phyloP scores from a whole-genome alignment of 2,113 vertebrate species.

The Nycticryphes semicollaris region DNA sequence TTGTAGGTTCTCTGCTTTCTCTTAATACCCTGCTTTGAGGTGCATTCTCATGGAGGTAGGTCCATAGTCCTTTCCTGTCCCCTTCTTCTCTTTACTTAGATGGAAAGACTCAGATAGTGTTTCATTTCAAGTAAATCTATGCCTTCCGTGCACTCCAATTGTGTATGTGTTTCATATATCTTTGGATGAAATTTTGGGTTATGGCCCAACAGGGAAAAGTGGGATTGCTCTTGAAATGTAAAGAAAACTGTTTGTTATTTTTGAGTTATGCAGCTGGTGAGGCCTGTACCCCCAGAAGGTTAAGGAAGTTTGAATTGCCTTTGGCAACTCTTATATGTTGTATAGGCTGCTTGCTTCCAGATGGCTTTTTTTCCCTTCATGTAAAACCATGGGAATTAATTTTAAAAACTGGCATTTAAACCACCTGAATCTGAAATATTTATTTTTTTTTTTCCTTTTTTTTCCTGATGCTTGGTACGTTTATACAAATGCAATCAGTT shows the following conservation, averaged over 20 bases:
- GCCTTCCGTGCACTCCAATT: not conserved
- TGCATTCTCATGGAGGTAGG: slow-evolving; percentile 66
- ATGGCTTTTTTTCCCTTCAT: not conserved
- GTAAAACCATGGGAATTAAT: not conserved
- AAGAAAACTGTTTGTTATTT: slow-evolving; percentile 19
- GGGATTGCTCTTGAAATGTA: slow-evolving; percentile 30
- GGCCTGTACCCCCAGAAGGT: slow-evolving; percentile 14
- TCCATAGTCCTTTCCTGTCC: slow-evolving; percentile 42
- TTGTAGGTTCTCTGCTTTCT: slow-evolving; percentile 62
- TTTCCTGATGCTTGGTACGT: not conserved
- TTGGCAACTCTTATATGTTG: not conserved
- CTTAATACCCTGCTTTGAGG: slow-evolving; percentile 64
- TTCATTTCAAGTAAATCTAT: slow-evolving; percentile 25
- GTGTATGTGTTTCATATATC: slow-evolving; percentile 52
- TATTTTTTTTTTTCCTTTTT: not conserved
- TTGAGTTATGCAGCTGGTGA: slow-evolving; percentile 14
- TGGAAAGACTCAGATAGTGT: not conserved
- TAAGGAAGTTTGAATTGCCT: slow-evolving; percentile 32
- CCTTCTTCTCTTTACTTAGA: not conserved
- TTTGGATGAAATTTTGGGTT: slow-evolving; percentile 19
- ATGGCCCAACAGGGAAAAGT: not conserved
- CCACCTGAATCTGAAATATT: not conserved
- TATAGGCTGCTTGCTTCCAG: slow-evolving; percentile 34
- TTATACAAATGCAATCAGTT: not conserved
- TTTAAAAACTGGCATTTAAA: not conserved